Evolutionary conservation across 2,888 invertebrate genomes (phyloP), one percentile per base, ranked within the genome.

Genomic region (Didymodactylos carnosus): DNA sequence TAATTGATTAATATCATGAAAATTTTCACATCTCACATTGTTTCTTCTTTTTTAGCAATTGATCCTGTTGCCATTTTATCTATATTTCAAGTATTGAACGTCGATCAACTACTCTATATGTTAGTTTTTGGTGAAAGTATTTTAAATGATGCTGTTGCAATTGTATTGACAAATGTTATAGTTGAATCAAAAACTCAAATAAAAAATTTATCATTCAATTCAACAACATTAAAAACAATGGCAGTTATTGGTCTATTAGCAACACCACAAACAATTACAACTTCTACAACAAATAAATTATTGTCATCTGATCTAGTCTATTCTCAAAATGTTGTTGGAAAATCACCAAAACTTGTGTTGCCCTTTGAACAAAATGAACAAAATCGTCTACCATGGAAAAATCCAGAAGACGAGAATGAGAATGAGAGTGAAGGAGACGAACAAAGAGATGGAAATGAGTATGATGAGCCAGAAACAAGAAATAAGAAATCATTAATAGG

Each of bases 31-130:
- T 98, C n/a, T n/a, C n/a, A n/a, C n/a, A n/a, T 98, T 86, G 97
- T 97, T 11, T 94, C 95, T 0, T 85, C 94, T 76, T 95, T 98
- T 82, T 97, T 95, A 3, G 98, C 98, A 39, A 97, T 98, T 7
- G 98, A 98, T 85, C 98, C 98, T 0, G 97, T 98, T 0, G 97
- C 97, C 7, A 99, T 98, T 0, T 90, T 98, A 39, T 97, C 98
- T 14, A 98, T 98, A 78, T 98, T 98, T 81, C 94, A 97, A 84
- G 95, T 95, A 2, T 85, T 97, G 39, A 91, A 98, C 83, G 92
- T 95, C 0, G 97, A 98, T 83, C 94, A 94, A 0, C 90, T 98
- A 8, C 86, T 98, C 0, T 97, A 98, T 86, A 99, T 99, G 97
- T 89, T 98, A 84, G 97, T 98, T 2, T 98, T 98, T 86, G 95